phyloP scores from a whole-genome alignment of 1,140 invertebrate species.

The Drosophila ficusphila region DNA sequence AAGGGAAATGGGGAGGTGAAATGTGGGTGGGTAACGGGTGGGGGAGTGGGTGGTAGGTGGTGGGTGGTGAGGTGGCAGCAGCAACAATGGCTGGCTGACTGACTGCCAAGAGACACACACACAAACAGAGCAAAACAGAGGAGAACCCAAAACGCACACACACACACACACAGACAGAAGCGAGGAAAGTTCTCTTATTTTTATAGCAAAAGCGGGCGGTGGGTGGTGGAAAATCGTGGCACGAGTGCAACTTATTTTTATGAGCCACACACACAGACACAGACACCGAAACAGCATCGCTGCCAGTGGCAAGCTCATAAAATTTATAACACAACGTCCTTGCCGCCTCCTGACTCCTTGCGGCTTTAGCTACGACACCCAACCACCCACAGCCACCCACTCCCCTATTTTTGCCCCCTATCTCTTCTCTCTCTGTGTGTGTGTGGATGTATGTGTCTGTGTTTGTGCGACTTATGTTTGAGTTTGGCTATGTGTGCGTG shows the following conservation, averaged over 20 bases:
- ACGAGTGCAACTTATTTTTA: conserved; percentile 83
- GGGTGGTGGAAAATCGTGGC: conserved; percentile 57
- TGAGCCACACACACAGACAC: conserved; percentile 58
- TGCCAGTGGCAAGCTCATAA: conserved; percentile 81
- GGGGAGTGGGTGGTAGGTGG: background rate
- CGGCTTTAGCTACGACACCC: conserved; percentile 57
- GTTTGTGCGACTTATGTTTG: conserved; percentile 35
- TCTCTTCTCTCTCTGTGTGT: conserved; percentile 15
- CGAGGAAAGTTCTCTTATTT: conserved; percentile 60
- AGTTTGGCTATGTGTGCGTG: conserved; percentile 41
- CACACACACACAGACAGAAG: conserved; percentile 66
- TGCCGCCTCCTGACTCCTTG: conserved; percentile 71
- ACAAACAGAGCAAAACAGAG: conserved; percentile 19
- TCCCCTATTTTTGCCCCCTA: background rate
- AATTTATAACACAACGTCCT: conserved; percentile 82
- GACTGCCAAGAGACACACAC: conserved; percentile 72
- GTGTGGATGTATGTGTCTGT: conserved; percentile 18
- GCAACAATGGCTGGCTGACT: conserved; percentile 78
- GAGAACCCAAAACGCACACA: conserved; percentile 50
- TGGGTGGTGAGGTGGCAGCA: conserved; percentile 8
- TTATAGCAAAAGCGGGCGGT: conserved; percentile 46
- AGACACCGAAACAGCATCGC: conserved; percentile 40
- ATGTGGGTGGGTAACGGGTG: background rate
- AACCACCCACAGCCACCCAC: conserved; percentile 10
- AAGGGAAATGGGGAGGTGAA: conserved; percentile 5